phyloP scores from a whole-genome alignment of 2,797 vertebrate genomes.

The Coluber constrictor region DNA sequence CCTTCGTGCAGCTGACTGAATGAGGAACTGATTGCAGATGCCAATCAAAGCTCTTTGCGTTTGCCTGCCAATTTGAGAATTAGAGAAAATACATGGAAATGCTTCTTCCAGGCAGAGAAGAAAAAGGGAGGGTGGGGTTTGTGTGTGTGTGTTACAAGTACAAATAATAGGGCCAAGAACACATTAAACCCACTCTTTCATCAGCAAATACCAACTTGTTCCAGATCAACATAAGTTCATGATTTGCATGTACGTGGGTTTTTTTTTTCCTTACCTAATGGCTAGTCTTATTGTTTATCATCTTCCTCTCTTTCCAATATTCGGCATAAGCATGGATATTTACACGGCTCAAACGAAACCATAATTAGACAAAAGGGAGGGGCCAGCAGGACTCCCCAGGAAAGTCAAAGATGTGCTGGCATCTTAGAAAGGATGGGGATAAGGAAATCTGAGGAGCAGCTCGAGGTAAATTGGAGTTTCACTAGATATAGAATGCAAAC shows the following conservation, averaged over 20 bases:
- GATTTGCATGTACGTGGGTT: background rate
- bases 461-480: background rate
- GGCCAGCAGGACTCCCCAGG: background rate
- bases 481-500: background rate
- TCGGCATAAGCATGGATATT: background rate
- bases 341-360: background rate
- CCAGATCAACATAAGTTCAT: background rate
- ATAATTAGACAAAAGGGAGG: background rate
- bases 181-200: background rate
- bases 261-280: background rate
- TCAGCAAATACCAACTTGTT: background rate
- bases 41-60: constrained; percentile 64
- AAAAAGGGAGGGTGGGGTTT: background rate
- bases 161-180: constrained; percentile 26
- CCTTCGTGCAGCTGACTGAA: constrained; percentile 57
- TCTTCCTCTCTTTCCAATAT: background rate
- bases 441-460: background rate
- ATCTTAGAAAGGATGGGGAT: background rate
- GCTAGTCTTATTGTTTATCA: background rate
- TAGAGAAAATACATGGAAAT: constrained; percentile 62
- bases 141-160: constrained; percentile 20
- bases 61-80: constrained; percentile 64
- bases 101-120: constrained; percentile 45
- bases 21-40: constrained; percentile 67
- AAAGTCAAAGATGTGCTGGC: background rate